A percentile compares a stretch with the other conserved stretches of the same genome.
These are phyloP conservation scores for Epicampocera succincta DNA, from an alignment of 2,888 invertebrate species.

Conservation along the genomic window DNA sequence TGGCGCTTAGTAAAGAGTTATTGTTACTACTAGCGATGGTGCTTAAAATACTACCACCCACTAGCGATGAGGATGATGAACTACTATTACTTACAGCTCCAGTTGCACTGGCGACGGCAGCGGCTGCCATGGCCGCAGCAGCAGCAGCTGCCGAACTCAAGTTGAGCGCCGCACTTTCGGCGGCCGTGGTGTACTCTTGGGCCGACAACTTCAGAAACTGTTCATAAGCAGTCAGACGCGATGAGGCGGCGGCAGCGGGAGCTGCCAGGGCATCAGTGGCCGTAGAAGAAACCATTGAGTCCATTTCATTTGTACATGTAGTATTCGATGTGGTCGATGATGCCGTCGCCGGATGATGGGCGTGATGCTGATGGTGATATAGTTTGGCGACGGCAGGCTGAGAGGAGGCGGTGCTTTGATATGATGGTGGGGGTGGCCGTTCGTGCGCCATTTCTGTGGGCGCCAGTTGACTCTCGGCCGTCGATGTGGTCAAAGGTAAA, in stretches of 20 bases:
- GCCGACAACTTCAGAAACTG: constrained; percentile 77
- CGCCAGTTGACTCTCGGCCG: constrained; percentile 62
- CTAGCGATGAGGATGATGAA: constrained; percentile 50
- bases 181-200: constrained; percentile 72
- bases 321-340: constrained; percentile 23
- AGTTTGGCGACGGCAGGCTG: constrained; percentile 38
- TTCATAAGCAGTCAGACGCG: constrained; percentile 75
- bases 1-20: constrained; percentile 42
- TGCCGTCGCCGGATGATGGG: constrained; percentile 29
- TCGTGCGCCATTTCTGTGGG: constrained; percentile 57
- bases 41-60: constrained; percentile 50
- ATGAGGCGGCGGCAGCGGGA: constrained; percentile 44
- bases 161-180: constrained; percentile 74
- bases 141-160: constrained; percentile 70
- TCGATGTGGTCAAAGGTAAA: constrained; percentile 63
- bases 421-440: constrained; percentile 74
- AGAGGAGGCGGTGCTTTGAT: constrained; percentile 58
- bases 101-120: constrained; percentile 67
- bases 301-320: constrained; percentile 63
- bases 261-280: constrained; percentile 43
- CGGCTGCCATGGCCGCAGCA: constrained; percentile 71
- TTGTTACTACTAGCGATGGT: constrained; percentile 67
- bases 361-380: constrained; percentile 38
- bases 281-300: constrained; percentile 60
- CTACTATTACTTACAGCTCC: constrained; percentile 57